Conservation (phyloP, 64 coral and sea anemone genomes). For the Montipora foliosa region DNA sequence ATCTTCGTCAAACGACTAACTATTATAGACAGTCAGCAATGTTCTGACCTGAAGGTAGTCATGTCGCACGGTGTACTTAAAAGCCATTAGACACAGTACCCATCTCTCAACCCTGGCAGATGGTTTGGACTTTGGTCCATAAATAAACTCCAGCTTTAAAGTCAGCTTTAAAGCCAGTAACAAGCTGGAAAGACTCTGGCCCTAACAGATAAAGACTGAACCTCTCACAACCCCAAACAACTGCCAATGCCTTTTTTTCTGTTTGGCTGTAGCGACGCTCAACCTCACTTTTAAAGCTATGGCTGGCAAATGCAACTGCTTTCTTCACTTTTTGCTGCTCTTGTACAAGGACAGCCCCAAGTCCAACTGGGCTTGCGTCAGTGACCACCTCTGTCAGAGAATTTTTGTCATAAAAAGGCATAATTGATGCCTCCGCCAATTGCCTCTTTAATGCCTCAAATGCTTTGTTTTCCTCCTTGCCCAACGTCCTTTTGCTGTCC, state of each 20-base stretch:
- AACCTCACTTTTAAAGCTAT: not conserved
- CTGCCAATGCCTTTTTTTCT: conserved; percentile 15
- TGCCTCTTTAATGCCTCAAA: conserved; percentile 28
- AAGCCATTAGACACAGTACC: conserved; percentile 35
- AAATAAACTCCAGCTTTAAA: not conserved
- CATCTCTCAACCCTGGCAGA: conserved; percentile 37
- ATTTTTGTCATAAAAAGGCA: conserved; percentile 29
- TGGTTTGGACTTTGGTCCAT: conserved; percentile 5
- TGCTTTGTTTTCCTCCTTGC: conserved; percentile 8
- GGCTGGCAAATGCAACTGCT: conserved; percentile 5
- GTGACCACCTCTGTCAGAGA: not conserved
- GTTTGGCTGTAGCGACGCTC: conserved; percentile 30
- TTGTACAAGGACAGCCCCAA: conserved; percentile 2
- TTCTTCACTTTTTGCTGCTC: not conserved
- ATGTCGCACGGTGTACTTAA: conserved; percentile 39
- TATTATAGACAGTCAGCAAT: conserved; percentile 22
- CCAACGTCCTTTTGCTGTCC: not conserved
- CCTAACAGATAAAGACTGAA: not conserved
- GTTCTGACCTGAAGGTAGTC: conserved; percentile 15
- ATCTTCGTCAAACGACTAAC: conserved; percentile 21
- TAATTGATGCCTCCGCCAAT: not conserved
- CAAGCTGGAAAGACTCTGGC: not conserved
- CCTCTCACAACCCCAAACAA: conserved; percentile 33
- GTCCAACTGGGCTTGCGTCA: conserved; percentile 25
- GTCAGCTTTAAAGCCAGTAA: not conserved